These are phyloP conservation scores for Peromyscus maniculatus DNA, from an alignment of 2,113 vertebrate species.

Conservation along the genomic window DNA sequence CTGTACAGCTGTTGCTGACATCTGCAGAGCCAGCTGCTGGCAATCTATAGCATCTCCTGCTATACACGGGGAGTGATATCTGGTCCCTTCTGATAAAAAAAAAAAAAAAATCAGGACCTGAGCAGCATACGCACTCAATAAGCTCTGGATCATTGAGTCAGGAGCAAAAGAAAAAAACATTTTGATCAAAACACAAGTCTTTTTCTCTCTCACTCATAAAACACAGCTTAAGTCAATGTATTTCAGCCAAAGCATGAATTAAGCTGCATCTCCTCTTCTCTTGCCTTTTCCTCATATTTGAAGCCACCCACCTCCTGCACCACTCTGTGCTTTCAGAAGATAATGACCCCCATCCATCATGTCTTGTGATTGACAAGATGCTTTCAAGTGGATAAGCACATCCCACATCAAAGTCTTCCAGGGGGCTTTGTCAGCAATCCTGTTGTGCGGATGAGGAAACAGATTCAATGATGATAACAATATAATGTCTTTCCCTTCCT, in stretches of 20 bases:
- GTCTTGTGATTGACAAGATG: background rate
- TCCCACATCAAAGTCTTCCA: background rate
- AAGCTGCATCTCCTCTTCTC: background rate
- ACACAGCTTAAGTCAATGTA: background rate
- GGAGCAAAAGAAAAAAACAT: constrained; percentile 29
- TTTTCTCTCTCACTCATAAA: background rate
- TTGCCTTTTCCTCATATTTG: background rate
- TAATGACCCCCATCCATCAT: background rate
- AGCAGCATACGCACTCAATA: constrained; percentile 34
- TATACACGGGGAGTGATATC: constrained; percentile 29
- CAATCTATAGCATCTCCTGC: constrained; percentile 33
- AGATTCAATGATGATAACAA: background rate
- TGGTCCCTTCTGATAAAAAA: constrained; percentile 4
- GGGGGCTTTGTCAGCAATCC: background rate
- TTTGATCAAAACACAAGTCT: background rate
- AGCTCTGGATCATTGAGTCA: constrained; percentile 36
- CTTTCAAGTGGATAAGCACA: background rate
- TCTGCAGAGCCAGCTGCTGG: constrained; percentile 75
- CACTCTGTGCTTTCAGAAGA: background rate
- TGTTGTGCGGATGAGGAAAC: background rate
- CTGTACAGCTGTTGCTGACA: constrained; percentile 68
- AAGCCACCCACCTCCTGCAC: background rate
- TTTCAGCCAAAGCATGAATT: background rate
- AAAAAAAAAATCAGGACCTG: constrained; percentile 7
- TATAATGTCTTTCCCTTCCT: background rate